Percentiles rank a stretch among this genome's conserved stretches.
Conservation (phyloP, 2,888 invertebrate genomes). For the Emmelina monodactyla region DNA sequence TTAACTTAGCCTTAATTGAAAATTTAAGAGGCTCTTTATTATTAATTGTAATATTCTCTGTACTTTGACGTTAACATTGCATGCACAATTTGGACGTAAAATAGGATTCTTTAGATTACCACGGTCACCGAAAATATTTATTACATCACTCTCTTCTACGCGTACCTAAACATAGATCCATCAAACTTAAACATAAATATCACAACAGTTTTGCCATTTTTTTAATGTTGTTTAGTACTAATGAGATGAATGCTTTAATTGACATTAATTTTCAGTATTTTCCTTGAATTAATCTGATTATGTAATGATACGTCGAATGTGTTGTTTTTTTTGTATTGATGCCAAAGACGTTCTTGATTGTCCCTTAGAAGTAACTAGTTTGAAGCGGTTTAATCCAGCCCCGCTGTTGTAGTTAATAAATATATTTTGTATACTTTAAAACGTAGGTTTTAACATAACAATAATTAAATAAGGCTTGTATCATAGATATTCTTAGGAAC, state of each 20-base stretch:
- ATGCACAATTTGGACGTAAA: too few relatives aligned
- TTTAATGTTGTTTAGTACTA: slow-evolving; percentile 38
- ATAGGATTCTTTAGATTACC: too few relatives aligned
- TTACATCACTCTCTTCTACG: too few relatives aligned
- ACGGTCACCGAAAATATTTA: too few relatives aligned
- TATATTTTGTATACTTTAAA: slow-evolving; percentile 42
- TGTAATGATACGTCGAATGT: slow-evolving; percentile 13
- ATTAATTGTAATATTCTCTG: too few relatives aligned
- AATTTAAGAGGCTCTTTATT: slow-evolving; percentile 2
- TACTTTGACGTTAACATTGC: too few relatives aligned
- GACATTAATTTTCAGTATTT: slow-evolving; percentile 56
- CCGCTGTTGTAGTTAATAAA: slow-evolving; percentile 35
- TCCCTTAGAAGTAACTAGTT: too few relatives aligned
- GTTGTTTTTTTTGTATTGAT: slow-evolving; percentile 56
- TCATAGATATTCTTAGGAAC: slow-evolving; percentile 37
- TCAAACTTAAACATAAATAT: too few relatives aligned
- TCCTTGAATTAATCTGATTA: slow-evolving; percentile 18
- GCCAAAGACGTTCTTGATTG: slow-evolving; percentile 66
- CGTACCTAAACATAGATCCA: too few relatives aligned
- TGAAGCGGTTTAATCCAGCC: too few relatives aligned
- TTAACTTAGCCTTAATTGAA: too few relatives aligned
- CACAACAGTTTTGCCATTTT: slow-evolving; percentile 28
- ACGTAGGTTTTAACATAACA: slow-evolving; percentile 43
- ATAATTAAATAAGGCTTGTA: slow-evolving; percentile 54
- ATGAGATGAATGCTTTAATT: slow-evolving; percentile 51